Evolutionary conservation across 2,888 invertebrate genomes (phyloP).

Genomic region (Melieria picta): DNA sequence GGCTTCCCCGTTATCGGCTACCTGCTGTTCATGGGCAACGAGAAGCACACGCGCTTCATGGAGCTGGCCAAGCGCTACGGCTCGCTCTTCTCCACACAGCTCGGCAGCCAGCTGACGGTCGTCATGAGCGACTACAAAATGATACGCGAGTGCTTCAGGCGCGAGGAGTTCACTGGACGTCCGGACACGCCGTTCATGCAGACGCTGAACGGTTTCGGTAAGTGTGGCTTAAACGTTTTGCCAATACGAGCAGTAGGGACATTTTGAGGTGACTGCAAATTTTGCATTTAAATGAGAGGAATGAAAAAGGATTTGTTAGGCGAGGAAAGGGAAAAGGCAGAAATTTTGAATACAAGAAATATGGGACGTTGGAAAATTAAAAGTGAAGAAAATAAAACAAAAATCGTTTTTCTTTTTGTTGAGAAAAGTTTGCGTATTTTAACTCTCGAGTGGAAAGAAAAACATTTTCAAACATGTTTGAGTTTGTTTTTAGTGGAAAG

Average conservation of each 20-base stretch:
- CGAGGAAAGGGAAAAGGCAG: background rate
- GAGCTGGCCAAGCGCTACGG: conserved; percentile 83
- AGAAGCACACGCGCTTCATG: conserved; percentile 81
- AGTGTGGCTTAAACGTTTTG: conserved; percentile 66
- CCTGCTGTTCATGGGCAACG: conserved; percentile 80
- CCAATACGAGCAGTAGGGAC: background rate
- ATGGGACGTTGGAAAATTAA: background rate
- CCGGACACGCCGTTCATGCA: conserved; percentile 88
- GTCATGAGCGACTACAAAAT: conserved; percentile 87
- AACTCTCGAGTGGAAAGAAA: background rate
- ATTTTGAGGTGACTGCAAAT: background rate
- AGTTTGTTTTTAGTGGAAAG: too few relatives aligned
- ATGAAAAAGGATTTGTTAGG: background rate
- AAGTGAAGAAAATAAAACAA: background rate
- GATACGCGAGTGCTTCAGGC: conserved; percentile 86
- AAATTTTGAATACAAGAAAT: background rate
- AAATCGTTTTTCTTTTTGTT: background rate
- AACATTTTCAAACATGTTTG: background rate
- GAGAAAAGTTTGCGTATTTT: too few relatives aligned
- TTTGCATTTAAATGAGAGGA: too few relatives aligned
- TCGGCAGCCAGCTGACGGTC: conserved; percentile 85
- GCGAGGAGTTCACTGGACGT: conserved; percentile 88
- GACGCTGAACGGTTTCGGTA: conserved; percentile 89
- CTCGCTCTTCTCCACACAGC: conserved; percentile 80
- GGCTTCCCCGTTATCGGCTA: conserved; percentile 87